These are phyloP conservation scores for Cremastinae sp. DNA, from an alignment of 2,888 invertebrate genomes.

Conservation along the genomic window DNA sequence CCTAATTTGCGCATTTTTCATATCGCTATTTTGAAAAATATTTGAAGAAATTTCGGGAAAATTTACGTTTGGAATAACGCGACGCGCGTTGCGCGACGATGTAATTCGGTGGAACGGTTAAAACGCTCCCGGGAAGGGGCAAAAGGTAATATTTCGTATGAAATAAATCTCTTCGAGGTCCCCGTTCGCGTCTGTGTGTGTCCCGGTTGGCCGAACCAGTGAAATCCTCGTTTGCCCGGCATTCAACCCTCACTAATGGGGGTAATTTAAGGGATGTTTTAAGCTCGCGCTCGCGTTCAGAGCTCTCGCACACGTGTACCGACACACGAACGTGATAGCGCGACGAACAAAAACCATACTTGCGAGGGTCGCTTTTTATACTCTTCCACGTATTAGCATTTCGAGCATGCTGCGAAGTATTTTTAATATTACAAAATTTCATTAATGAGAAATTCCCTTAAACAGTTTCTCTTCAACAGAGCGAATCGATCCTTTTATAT, in stretches of 20 bases:
- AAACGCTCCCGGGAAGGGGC: neutral
- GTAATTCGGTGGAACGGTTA: conserved; percentile 51
- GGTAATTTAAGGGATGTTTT: conserved; percentile 80
- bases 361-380: conserved; percentile 69
- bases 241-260: conserved; percentile 78
- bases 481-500: neutral
- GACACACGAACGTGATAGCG: conserved; percentile 36
- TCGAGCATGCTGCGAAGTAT: conserved; percentile 67
- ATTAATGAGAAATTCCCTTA: neutral
- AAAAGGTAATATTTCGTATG: conserved; percentile 75
- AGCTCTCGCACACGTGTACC: conserved; percentile 71
- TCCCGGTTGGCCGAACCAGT: conserved; percentile 62
- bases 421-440: neutral
- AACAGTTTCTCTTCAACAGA: neutral
- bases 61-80: neutral
- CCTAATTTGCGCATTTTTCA: neutral
- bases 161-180: conserved; percentile 77
- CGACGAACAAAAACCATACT: conserved; percentile 75
- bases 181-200: conserved; percentile 35
- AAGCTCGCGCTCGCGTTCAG: conserved; percentile 71
- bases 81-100: conserved; percentile 35
- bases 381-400: conserved; percentile 78
- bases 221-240: conserved; percentile 78
- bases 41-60: neutral
- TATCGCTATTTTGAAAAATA: neutral